Base-by-base conservation (phyloP, 2,113 vertebrate species). In the Brachyhypopomus occidentalis region DNA sequence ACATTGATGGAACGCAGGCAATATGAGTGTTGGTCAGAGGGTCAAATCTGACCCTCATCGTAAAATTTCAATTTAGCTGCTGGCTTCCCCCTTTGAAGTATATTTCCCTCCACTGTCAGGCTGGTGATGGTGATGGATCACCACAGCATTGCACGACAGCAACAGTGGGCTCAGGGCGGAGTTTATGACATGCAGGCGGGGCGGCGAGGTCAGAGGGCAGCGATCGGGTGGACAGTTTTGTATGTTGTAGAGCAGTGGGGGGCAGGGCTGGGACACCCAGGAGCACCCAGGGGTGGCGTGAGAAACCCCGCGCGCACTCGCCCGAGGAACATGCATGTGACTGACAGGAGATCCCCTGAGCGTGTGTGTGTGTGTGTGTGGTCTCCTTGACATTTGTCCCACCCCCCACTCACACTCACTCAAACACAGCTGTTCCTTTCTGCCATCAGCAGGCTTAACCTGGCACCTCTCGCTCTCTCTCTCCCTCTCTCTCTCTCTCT, bases 1-100 rank as follows among this genome's bases (percentile, higher is more conserved):
- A 84, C 78, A 72, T 78, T 88, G 88, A 88, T 89, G 30, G 84
- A 82, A 60, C 89, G 84, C 38, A 56, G 48, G 83, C 72, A 87
- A 74, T 83, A 66, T 63, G 45, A 52, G 62, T 78, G 59, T 67
- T 62, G 62, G 62, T 87, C 82, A 72, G 52, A 45, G 78, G 67
- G 85, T 84, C 86, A 67, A 80, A 86, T 64, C 81, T 82, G 83
- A 88, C 77, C 36, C 80, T 12, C 25, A 16, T 62, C 0, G n/a
- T 77, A 62, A 82, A 64, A 75, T 84, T 64, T 75, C 60, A 85
- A 75, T 81, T 27, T 71, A 84, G 75, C 56, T 75, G 23, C 55
- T 14, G 22, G 41, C 55, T 52, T 52, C 75, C 38, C 41, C 23
- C 83, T 78, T 84, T 84, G 64, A 79, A 82, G 62, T 78, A 67